A percentile compares a stretch with the other conserved stretches of the same genome.
These are phyloP conservation scores for Xiphophorus birchmanni DNA, from an alignment of 2,797 vertebrate species.

Conservation along the genomic window DNA sequence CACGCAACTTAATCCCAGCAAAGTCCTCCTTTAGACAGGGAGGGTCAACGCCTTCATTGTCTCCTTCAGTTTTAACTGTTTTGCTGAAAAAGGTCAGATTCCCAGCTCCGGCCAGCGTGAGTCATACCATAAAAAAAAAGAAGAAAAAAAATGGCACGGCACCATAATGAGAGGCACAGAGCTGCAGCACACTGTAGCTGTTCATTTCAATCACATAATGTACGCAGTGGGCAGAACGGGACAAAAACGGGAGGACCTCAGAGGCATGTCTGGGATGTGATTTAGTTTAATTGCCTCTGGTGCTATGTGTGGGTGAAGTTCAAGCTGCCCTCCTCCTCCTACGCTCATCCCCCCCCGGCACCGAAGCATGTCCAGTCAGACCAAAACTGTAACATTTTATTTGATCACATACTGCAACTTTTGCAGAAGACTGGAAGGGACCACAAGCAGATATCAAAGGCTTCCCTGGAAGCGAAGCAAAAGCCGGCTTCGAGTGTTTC, in stretches of 20 bases:
- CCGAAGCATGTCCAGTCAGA: conserved; percentile 4
- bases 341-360: conserved; percentile 4
- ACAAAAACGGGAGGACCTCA: conserved; percentile 54
- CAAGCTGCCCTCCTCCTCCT: conserved; percentile 8
- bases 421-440: conserved; percentile 12
- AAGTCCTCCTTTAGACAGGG: conserved; percentile 41
- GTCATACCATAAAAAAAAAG: conserved; percentile 62
- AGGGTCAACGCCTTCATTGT: conserved; percentile 19
- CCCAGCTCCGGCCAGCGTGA: conserved; percentile 51
- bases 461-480: conserved; percentile 14
- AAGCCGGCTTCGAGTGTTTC: not conserved
- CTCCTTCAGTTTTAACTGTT: conserved; percentile 13
- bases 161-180: conserved; percentile 67
- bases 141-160: conserved; percentile 55
- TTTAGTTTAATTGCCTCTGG: conserved; percentile 52
- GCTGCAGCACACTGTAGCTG: conserved; percentile 42
- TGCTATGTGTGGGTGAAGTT: conserved; percentile 54
- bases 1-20: conserved; percentile 40
- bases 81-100: conserved; percentile 64
- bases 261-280: conserved; percentile 59
- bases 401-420: not conserved
- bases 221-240: conserved; percentile 58
- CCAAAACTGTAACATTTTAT: conserved; percentile 12
- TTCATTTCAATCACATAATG: conserved; percentile 67
- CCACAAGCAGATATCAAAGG: not conserved